Conservation (phyloP, 1,140 invertebrate species). For the Caenorhabditis brenneri region DNA sequence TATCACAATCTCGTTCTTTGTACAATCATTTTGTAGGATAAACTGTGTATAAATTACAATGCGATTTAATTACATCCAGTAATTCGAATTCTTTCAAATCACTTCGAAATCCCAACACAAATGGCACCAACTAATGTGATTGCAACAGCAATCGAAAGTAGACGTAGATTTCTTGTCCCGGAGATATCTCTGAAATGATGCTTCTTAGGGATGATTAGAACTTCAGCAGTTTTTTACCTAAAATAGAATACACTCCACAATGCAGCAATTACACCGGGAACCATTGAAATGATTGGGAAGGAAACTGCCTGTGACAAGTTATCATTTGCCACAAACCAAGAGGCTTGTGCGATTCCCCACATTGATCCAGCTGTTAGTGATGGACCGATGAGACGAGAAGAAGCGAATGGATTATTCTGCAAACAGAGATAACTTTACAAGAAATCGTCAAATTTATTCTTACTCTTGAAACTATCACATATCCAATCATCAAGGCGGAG, state of each 20-base stretch:
- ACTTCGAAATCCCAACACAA: slow-evolving; percentile 55
- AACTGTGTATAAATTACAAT: too few relatives aligned
- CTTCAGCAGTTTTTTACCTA: too few relatives aligned
- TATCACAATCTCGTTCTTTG: neutral
- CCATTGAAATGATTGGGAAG: slow-evolving; percentile 72
- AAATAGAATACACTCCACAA: slow-evolving; percentile 63
- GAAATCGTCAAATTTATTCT: neutral
- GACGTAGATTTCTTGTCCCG: slow-evolving; percentile 50
- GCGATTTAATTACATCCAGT: too few relatives aligned
- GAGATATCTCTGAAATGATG: slow-evolving; percentile 55
- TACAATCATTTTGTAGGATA: too few relatives aligned
- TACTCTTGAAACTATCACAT: slow-evolving; percentile 65
- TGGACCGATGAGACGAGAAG: slow-evolving; percentile 72
- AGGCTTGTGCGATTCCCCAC: slow-evolving; percentile 72
- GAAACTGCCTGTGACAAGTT: slow-evolving; percentile 72
- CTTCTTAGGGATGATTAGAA: too few relatives aligned
- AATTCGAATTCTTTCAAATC: neutral
- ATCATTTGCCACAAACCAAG: slow-evolving; percentile 73
- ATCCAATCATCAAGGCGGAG: slow-evolving; percentile 72
- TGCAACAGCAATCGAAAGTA: slow-evolving; percentile 48
- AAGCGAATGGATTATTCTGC: slow-evolving; percentile 70
- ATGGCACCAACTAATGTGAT: slow-evolving; percentile 51
- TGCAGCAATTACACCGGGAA: slow-evolving; percentile 59
- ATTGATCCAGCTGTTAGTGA: slow-evolving; percentile 72
- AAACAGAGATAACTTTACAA: neutral